Percentiles rank a stretch among this genome's conserved stretches.
Conservation (phyloP, 2,797 vertebrate genomes). For the Hozukius guyotensis region DNA sequence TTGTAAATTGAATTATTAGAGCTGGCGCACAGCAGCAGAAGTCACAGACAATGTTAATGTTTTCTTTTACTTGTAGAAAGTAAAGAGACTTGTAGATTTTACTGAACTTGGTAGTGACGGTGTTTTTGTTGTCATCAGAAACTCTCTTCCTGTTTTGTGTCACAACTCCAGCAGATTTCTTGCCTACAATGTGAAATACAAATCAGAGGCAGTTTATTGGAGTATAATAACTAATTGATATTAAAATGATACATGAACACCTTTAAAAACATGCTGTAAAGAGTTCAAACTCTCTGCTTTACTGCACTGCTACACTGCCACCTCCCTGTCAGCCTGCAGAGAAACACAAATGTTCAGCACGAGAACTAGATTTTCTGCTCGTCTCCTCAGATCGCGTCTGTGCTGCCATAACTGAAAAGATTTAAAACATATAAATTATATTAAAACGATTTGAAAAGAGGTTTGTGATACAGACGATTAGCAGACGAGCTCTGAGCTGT, state of each 20-base stretch:
- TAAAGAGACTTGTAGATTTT: not conserved
- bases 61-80: not conserved
- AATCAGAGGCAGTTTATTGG: not conserved
- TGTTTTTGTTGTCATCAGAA: not conserved
- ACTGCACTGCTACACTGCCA: not conserved
- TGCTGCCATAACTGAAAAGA: not conserved
- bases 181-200: not conserved
- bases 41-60: not conserved
- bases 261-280: not conserved
- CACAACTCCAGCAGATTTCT: not conserved
- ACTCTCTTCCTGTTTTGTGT: not conserved
- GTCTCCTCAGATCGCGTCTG: not conserved
- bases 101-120: not conserved
- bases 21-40: not conserved
- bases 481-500: not conserved
- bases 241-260: not conserved
- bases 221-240: not conserved
- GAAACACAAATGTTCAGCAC: not conserved
- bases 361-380: not conserved
- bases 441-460: not conserved
- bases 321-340: conserved; percentile 27
- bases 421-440: not conserved
- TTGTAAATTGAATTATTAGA: not conserved
- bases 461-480: not conserved
- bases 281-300: not conserved